Percentiles rank a stretch among this genome's conserved stretches.
These are phyloP conservation scores for Mesembrinibis cayennensis DNA, from an alignment of 2,113 vertebrate species.

Conservation along the genomic window DNA sequence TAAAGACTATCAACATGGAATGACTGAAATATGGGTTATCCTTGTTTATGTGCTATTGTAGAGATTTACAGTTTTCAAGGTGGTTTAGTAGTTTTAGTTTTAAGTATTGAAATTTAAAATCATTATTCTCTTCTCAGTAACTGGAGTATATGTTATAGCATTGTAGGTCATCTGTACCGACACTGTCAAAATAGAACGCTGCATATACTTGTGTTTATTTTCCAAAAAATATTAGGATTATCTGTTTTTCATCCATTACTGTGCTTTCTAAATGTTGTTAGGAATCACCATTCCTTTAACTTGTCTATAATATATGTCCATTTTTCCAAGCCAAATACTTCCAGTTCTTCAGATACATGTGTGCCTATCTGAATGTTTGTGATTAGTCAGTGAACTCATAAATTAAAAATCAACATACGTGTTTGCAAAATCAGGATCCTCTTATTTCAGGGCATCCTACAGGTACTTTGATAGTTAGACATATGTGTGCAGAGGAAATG, in stretches of 20 bases:
- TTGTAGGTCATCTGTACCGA: background rate
- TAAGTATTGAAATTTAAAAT: background rate
- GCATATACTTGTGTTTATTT: background rate
- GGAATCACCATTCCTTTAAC: background rate
- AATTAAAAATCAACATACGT: background rate
- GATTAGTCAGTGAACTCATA: background rate
- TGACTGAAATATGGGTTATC: background rate
- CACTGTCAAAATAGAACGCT: background rate
- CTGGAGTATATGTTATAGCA: background rate
- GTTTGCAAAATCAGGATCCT: background rate
- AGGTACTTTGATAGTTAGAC: background rate
- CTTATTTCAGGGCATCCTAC: background rate
- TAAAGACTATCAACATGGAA: background rate
- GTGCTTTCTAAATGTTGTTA: background rate
- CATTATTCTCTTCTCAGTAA: background rate
- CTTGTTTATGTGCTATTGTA: background rate
- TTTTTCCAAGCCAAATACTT: background rate
- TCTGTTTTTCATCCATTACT: background rate
- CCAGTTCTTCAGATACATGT: background rate
- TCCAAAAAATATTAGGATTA: background rate
- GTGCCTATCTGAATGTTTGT: background rate
- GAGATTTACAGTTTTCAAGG: background rate
- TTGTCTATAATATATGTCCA: fast-evolving
- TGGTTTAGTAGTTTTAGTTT: background rate
- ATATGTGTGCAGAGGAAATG: background rate